phyloP scores from a whole-genome alignment of 2,888 invertebrate species.

The Venusia cambrica region DNA sequence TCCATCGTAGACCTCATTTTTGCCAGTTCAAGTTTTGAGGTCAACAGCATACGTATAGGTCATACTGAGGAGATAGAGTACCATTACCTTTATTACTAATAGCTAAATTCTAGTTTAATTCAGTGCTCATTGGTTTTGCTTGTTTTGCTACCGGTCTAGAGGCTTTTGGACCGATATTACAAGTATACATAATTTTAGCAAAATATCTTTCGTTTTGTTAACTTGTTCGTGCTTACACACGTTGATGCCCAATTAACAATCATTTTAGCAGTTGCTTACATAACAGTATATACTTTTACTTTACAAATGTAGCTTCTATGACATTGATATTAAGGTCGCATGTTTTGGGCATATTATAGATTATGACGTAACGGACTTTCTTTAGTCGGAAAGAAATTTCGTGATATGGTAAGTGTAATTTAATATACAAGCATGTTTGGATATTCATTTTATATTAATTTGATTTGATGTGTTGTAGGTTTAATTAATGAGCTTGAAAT shows the following conservation, averaged over 20 bases:
- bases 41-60: too few species aligned
- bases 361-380: conserved; percentile 26
- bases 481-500: conserved; percentile 17
- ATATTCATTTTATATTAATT: conserved; percentile 7
- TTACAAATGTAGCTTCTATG: conserved; percentile 6
- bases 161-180: too few species aligned
- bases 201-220: too few species aligned
- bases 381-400: conserved; percentile 26
- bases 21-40: too few species aligned
- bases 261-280: conserved; percentile 15
- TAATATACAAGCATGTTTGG: conserved; percentile 16
- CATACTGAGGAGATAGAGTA: too few species aligned
- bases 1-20: too few species aligned
- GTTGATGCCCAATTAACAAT: conserved; percentile 17
- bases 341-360: conserved; percentile 4
- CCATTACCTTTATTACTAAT: too few species aligned
- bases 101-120: too few species aligned
- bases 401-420: conserved; percentile 20
- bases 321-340: conserved; percentile 12
- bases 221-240: conserved; percentile 8
- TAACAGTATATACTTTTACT: conserved; percentile 7
- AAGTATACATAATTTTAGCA: too few species aligned
- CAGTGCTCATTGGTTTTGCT: too few species aligned
- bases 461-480: conserved; percentile 9
- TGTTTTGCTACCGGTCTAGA: too few species aligned